These are phyloP conservation scores for Phorcus lineatus DNA, from an alignment of 2,888 invertebrate genomes.

Conservation along the genomic window DNA sequence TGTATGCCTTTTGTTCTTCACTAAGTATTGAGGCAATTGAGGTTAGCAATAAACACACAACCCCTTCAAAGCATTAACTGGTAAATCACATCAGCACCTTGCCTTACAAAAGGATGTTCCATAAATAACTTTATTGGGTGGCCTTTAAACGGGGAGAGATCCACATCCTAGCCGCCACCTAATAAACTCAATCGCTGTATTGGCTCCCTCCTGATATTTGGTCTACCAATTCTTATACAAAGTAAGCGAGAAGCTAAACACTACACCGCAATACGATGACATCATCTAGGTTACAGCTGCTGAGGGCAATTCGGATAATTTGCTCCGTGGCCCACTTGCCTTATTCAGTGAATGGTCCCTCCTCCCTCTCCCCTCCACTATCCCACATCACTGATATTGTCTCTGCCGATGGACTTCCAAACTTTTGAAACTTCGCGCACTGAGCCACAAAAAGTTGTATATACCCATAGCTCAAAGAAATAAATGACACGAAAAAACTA, in stretches of 20 bases:
- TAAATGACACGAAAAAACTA: neutral
- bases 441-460: slow-evolving; percentile 20
- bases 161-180: slow-evolving; percentile 9
- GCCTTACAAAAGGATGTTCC: slow-evolving; percentile 23
- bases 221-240: slow-evolving; percentile 24
- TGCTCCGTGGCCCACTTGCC: slow-evolving; percentile 16
- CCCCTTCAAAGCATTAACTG: slow-evolving; percentile 20
- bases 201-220: slow-evolving; percentile 13
- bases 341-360: slow-evolving; percentile 21
- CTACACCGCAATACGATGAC: slow-evolving; percentile 25
- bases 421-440: slow-evolving; percentile 38
- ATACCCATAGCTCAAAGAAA: neutral
- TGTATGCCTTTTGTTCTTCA: slow-evolving; percentile 7
- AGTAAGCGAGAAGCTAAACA: slow-evolving; percentile 23
- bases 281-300: slow-evolving; percentile 25
- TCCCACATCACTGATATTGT: slow-evolving; percentile 22
- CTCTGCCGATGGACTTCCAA: slow-evolving; percentile 17
- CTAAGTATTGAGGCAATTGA: slow-evolving; percentile 11
- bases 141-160: slow-evolving; percentile 18
- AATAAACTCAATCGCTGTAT: slow-evolving; percentile 11
- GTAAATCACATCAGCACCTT: slow-evolving; percentile 21
- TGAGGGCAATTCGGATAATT: slow-evolving; percentile 23
- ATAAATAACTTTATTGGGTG: slow-evolving; percentile 25
- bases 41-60: slow-evolving; percentile 13
- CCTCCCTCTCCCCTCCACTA: slow-evolving; percentile 3